Conservation (phyloP, 2,888 invertebrate species). For the Tinea semifulvella region DNA sequence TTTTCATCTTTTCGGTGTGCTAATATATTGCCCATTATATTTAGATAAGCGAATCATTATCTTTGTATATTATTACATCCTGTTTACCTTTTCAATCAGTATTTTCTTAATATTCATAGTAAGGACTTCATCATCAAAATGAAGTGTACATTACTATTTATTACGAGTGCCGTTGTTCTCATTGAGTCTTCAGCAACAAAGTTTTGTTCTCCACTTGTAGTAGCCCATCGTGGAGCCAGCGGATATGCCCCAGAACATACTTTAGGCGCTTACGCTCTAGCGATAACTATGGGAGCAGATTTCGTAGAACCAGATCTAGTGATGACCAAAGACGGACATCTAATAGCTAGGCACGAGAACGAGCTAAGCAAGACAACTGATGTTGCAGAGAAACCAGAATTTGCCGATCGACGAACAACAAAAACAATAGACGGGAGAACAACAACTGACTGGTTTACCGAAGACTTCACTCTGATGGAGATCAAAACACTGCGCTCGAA, state of each 20-base stretch:
- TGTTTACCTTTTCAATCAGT: neutral
- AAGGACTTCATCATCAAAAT: neutral
- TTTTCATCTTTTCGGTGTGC: neutral
- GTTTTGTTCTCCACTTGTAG: slow-evolving; percentile 11
- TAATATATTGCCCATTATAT: too few relatives aligned
- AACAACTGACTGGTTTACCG: slow-evolving; percentile 15
- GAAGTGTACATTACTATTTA: neutral
- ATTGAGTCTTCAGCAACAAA: neutral
- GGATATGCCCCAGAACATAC: slow-evolving; percentile 17
- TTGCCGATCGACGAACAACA: slow-evolving; percentile 8
- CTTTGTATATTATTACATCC: slow-evolving; percentile 1
- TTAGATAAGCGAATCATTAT: slow-evolving; percentile 3
- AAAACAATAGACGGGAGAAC: slow-evolving; percentile 12
- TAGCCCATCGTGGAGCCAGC: slow-evolving; percentile 17
- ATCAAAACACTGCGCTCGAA: slow-evolving; percentile 15
- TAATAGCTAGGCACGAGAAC: slow-evolving; percentile 16
- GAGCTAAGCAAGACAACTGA: slow-evolving; percentile 15
- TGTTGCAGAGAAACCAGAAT: slow-evolving; percentile 14
- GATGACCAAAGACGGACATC: slow-evolving; percentile 16
- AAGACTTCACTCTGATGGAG: slow-evolving; percentile 16
- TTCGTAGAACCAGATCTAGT: slow-evolving; percentile 17
- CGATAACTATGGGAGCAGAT: slow-evolving; percentile 18
- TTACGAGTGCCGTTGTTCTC: neutral
- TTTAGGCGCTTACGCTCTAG: slow-evolving; percentile 16
- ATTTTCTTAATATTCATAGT: neutral